These are phyloP conservation scores for Aramus guarauna DNA, from an alignment of 2,113 vertebrate genomes.

Conservation along the genomic window DNA sequence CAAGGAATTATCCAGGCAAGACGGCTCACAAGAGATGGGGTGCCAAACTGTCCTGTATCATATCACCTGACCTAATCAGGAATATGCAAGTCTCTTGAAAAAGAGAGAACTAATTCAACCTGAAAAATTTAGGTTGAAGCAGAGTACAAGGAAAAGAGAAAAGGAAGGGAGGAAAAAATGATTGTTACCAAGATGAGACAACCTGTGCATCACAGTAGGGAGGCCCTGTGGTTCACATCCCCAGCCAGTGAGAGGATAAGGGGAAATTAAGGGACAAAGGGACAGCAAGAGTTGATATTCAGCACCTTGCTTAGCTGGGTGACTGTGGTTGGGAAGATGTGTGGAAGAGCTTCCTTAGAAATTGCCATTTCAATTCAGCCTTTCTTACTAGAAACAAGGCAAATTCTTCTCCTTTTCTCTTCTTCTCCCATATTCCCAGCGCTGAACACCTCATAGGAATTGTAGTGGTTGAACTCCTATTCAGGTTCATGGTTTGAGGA, in stretches of 20 bases:
- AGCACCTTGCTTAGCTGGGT: background rate
- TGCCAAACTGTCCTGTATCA: background rate
- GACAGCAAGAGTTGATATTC: background rate
- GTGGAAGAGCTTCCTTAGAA: background rate
- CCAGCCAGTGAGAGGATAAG: background rate
- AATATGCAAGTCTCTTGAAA: background rate
- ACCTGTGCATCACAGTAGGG: background rate
- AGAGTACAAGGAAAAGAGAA: background rate
- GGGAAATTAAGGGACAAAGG: background rate
- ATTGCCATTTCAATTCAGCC: background rate
- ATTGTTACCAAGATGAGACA: background rate
- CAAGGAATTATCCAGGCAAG: background rate
- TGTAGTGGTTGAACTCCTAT: background rate
- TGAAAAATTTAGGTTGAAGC: background rate
- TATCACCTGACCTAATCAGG: background rate
- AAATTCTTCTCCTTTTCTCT: background rate
- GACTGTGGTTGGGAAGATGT: background rate
- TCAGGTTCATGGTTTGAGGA: background rate
- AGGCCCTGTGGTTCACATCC: background rate
- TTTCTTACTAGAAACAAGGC: conserved; percentile 3
- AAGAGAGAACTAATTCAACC: background rate
- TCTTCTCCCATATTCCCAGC: background rate
- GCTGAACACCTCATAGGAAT: background rate
- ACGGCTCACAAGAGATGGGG: background rate
- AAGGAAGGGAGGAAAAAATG: background rate